phyloP scores from a whole-genome alignment of 2,888 invertebrate genomes.

The Phaedon cochleariae region DNA sequence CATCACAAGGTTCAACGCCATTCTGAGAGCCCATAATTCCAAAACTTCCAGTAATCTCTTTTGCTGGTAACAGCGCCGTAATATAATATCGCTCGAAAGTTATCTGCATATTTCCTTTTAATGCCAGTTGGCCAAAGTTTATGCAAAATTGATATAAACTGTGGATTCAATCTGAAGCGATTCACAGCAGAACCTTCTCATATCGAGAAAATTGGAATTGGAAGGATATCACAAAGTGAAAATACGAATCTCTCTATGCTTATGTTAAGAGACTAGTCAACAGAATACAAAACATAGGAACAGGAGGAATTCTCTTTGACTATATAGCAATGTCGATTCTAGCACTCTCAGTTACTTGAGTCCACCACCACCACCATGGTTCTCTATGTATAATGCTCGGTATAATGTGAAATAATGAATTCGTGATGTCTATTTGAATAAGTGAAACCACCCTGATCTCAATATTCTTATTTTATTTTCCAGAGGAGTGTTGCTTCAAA shows the following conservation, averaged over 20 bases:
- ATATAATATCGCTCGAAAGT: neutral
- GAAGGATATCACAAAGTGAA: no score
- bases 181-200: neutral
- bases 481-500: constrained; percentile 92
- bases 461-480: constrained; percentile 61
- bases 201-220: neutral
- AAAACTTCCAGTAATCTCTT: neutral
- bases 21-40: neutral
- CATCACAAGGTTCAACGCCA: neutral
- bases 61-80: neutral
- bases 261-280: no score
- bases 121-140: neutral
- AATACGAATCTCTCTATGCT: no score
- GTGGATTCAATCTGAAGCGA: neutral
- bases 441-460: no score
- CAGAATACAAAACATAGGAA: no score
- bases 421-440: no score
- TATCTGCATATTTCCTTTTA: neutral
- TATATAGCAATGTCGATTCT: no score
- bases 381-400: no score
- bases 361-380: no score
- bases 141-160: neutral
- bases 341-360: no score
- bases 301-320: no score
- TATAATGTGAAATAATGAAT: no score